Conservation (phyloP, 1,140 invertebrate species). For the Apis cerana region DNA sequence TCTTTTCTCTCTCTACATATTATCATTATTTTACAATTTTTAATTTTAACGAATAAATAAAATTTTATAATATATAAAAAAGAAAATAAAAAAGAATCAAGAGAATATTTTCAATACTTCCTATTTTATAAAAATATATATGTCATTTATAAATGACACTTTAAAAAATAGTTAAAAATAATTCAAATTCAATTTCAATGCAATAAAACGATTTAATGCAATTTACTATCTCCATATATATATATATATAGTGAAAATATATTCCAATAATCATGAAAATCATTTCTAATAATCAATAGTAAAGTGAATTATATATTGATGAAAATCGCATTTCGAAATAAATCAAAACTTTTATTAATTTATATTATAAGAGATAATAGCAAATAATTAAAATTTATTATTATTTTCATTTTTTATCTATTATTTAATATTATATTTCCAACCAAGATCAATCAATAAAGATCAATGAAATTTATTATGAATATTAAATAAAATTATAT, state of each 20-base stretch:
- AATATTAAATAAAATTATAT: neutral
- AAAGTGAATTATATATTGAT: neutral
- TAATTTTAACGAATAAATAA: no score
- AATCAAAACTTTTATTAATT: neutral
- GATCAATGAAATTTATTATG: neutral
- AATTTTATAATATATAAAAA: no score
- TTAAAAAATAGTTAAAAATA: neutral
- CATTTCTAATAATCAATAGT: neutral
- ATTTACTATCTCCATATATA: neutral
- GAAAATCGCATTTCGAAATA: neutral
- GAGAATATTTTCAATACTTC: neutral
- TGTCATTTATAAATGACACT: neutral
- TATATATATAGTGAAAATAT: conserved; percentile 3
- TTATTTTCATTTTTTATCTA: neutral
- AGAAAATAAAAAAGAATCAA: no score
- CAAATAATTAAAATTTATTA: neutral
- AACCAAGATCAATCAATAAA: neutral
- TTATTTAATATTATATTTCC: neutral
- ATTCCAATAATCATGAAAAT: conserved; percentile 8
- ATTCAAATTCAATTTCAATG: conserved; percentile 3
- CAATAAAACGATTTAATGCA: conserved; percentile 1
- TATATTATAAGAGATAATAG: neutral
- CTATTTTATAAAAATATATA: no score
- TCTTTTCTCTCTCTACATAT: no score
- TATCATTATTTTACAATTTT: no score